Evolutionary conservation across 53 echinoderm and acorn worm species (phyloP).

Genomic region (Paracentrotus lividus): DNA sequence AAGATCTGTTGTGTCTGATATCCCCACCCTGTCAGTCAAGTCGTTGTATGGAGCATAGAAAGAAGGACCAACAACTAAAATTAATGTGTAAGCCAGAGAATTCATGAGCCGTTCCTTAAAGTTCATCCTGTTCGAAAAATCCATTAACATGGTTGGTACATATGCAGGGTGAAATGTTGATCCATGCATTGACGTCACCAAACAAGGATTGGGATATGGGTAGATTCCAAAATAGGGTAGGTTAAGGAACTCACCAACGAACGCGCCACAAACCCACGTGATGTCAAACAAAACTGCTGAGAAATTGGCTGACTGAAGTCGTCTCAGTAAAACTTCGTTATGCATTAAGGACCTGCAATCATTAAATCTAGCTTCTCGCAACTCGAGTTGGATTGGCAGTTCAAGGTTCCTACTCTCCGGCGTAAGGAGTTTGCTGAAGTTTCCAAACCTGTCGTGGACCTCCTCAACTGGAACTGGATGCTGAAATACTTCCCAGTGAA

Average conservation of each 20-base stretch:
- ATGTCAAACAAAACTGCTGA: conserved; percentile 48
- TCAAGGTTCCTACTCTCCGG: neutral
- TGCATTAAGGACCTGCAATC: conserved; percentile 31
- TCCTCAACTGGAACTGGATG: conserved; percentile 48
- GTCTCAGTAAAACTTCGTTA: neutral
- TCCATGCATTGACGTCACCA: neutral
- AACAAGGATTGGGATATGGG: conserved; percentile 2
- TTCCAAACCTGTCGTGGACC: conserved; percentile 65
- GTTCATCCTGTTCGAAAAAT: conserved; percentile 28
- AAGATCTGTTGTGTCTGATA: neutral
- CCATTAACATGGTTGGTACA: neutral
- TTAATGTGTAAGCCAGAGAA: neutral
- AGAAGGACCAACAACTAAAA: neutral
- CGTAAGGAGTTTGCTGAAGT: conserved; percentile 18
- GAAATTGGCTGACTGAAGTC: conserved; percentile 45
- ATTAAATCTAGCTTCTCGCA: neutral
- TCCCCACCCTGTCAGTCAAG: neutral
- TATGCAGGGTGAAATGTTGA: conserved; percentile 30
- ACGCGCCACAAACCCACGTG: conserved; percentile 53
- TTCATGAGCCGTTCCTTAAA: conserved; percentile 22
- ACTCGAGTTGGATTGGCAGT: conserved; percentile 10
- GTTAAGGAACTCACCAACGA: conserved; percentile 22
- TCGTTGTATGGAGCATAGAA: neutral
- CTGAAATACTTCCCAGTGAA: conserved; percentile 70
- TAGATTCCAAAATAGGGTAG: neutral